phyloP scores from a whole-genome alignment of 2,797 vertebrate species.

The Xerus rutilus region DNA sequence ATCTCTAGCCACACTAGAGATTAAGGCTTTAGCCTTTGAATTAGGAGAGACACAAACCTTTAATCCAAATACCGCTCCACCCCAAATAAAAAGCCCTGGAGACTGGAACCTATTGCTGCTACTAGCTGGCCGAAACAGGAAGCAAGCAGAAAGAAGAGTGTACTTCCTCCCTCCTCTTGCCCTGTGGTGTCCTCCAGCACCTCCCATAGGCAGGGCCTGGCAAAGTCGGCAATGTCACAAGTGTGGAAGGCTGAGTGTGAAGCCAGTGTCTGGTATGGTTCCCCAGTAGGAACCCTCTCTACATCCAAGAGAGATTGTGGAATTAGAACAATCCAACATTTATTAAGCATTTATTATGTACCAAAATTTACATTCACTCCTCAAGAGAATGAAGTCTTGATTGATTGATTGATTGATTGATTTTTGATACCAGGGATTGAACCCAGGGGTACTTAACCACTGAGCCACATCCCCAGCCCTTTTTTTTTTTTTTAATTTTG shows the following conservation, averaged over 20 bases:
- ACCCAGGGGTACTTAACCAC: too few relatives aligned
- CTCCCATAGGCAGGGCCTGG: neutral
- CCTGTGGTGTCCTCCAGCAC: neutral
- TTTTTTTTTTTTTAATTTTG: too few relatives aligned
- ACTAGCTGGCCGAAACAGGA: neutral
- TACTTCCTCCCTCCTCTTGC: neutral
- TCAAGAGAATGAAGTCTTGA: neutral
- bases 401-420: too few relatives aligned
- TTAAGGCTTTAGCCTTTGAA: neutral
- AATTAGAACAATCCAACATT: neutral
- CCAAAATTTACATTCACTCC: neutral
- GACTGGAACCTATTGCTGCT: neutral
- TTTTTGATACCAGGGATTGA: too few relatives aligned
- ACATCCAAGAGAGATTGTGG: neutral
- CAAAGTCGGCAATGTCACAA: neutral
- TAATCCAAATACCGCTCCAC: too few relatives aligned
- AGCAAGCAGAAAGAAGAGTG: neutral
- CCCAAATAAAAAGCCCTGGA: neutral
- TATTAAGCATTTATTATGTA: neutral
- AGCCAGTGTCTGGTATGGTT: neutral
- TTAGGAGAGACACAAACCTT: neutral
- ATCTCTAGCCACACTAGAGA: neutral
- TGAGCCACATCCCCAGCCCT: too few relatives aligned
- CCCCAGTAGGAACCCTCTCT: neutral
- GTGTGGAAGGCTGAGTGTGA: neutral